Base-by-base conservation (phyloP, 1,140 invertebrate genomes). In the Gryon sp. region DNA sequence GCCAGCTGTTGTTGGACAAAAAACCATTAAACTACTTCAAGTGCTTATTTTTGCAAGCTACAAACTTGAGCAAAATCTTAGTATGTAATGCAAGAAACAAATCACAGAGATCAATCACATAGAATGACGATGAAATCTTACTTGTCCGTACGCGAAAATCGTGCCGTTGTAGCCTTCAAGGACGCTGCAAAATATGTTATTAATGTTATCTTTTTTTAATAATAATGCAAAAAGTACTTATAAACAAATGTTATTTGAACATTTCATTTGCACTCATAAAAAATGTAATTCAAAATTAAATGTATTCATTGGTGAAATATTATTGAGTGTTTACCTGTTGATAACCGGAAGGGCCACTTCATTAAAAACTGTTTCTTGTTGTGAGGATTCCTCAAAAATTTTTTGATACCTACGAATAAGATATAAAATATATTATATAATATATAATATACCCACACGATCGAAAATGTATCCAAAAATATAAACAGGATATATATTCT, bases 61-160 rank as follows among this genome's bases (percentile, higher is more conserved):
- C n/a, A n/a, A n/a, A n/a, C n/a, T n/a, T n/a, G n/a, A n/a, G n/a
- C n/a, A n/a, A n/a, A n/a, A 50, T 38, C 1, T 38, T 38, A 38
- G n/a, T n/a, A 2, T 15, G 11, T 14, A 41, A 19, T n/a, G 14
- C 15, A 59, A 66, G 34, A 50, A 59, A 53, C 66, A 6, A 40
- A 30, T 18, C n/a, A n/a, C n/a, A n/a, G n/a, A n/a, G 4, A 24
- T 41, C 20, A 41, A 52, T 52, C 1, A 55, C 40, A 11, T 53
- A 1, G 15, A 38, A 50, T 24, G n/a, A n/a, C n/a, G n/a, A n/a
- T n/a, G n/a, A n/a, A 34, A 11, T 60, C 48, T 79, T 84, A 89
- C 89, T 88, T 95, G 94, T 22, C 94, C 94, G 81, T 96, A 96
- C 0, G 94, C 94, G 89, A 96, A 95, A 62, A 96, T 94, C n/a